Conservation (phyloP, 2,113 vertebrate species). For the Sphaerodactylus townsendi region DNA sequence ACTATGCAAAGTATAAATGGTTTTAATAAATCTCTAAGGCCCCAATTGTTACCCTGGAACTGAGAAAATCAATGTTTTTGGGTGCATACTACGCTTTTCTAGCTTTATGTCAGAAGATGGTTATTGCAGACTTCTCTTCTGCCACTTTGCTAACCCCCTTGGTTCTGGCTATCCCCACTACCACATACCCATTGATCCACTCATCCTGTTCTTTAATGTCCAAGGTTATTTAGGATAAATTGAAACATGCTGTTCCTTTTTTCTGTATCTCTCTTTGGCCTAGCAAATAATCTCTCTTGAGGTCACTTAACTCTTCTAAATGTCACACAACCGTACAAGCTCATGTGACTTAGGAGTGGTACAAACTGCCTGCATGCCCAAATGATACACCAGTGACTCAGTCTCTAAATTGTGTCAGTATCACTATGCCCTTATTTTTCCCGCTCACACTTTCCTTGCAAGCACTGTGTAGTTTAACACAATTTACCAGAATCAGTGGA, state of each 20-base stretch:
- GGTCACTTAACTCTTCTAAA: conserved; percentile 74
- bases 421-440: conserved; percentile 49
- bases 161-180: conserved; percentile 16
- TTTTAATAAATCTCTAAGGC: background rate
- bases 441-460: conserved; percentile 41
- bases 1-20: too few relatives aligned
- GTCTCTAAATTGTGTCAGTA: conserved; percentile 35
- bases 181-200: conserved; percentile 49
- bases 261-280: conserved; percentile 49
- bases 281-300: conserved; percentile 71
- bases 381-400: conserved; percentile 74
- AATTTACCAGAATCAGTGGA: background rate
- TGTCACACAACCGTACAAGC: conserved; percentile 70
- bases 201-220: conserved; percentile 74
- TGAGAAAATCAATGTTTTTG: background rate
- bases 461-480: background rate
- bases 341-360: conserved; percentile 74
- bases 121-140: background rate
- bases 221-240: conserved; percentile 63
- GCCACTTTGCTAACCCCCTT: conserved; percentile 23
- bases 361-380: conserved; percentile 52
- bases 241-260: conserved; percentile 53
- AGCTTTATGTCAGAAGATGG: conserved; percentile 16
- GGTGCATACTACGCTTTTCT: background rate
- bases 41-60: background rate